Evolutionary conservation across 2,113 vertebrate genomes (phyloP).

Genomic region (Zosterops pallidus): DNA sequence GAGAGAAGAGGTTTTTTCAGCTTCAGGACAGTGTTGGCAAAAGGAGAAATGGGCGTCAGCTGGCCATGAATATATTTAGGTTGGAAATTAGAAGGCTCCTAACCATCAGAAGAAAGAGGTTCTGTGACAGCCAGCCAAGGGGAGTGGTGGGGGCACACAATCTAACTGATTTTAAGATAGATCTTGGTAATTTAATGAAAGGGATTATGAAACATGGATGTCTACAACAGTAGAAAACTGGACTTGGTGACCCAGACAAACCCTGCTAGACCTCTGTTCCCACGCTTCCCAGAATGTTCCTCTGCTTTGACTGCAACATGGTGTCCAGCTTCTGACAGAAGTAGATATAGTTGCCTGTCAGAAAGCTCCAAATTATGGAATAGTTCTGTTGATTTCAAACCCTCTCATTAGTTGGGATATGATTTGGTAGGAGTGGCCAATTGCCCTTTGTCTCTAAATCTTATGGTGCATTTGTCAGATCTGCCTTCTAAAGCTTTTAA

Average conservation of each 20-base stretch:
- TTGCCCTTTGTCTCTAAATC: constrained; percentile 46
- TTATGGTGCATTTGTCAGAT: constrained; percentile 37
- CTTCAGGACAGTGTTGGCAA: background rate
- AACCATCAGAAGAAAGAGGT: constrained; percentile 59
- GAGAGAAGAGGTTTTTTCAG: background rate
- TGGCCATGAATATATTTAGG: constrained; percentile 65
- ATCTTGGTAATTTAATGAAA: constrained; percentile 62
- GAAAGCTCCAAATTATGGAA: background rate
- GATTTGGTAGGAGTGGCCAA: constrained; percentile 39
- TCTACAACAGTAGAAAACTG: background rate
- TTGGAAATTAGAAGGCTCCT: constrained; percentile 63
- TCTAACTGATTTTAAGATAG: constrained; percentile 52
- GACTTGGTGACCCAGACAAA: constrained; percentile 10
- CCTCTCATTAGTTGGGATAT: constrained; percentile 55
- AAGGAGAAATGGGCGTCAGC: constrained; percentile 45
- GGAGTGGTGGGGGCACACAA: background rate
- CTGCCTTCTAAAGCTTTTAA: constrained; percentile 55
- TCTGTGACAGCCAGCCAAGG: constrained; percentile 51
- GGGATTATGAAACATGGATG: constrained; percentile 38
- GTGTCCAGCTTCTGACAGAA: constrained; percentile 13
- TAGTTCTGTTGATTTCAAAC: constrained; percentile 5
- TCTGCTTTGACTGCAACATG: constrained; percentile 6
- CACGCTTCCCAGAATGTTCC: background rate
- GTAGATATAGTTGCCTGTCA: constrained; percentile 17
- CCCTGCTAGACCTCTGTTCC: background rate